A percentile compares a stretch with the other conserved stretches of the same genome.
phyloP scores from a whole-genome alignment of 2,113 vertebrate genomes.

The Pangasianodon hypophthalmus region DNA sequence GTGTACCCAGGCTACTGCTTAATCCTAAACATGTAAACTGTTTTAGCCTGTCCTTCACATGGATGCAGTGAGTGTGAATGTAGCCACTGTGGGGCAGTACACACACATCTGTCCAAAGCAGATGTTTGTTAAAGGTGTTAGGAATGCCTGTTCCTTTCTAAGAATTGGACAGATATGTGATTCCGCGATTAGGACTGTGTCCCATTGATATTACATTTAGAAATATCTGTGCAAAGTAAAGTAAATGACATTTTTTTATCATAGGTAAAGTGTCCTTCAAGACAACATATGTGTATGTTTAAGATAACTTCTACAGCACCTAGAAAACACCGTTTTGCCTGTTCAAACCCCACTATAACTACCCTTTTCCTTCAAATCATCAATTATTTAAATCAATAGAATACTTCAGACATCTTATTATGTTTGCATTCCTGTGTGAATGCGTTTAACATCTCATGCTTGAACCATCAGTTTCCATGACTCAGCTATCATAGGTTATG shows the following conservation, averaged over 20 bases:
- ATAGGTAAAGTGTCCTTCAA: neutral
- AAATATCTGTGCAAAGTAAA: neutral
- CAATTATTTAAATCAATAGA: neutral
- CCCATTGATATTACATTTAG: neutral
- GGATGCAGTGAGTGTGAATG: neutral
- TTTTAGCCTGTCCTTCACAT: neutral
- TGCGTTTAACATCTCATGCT: neutral
- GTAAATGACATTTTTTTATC: neutral
- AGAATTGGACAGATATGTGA: neutral
- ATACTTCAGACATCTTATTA: neutral
- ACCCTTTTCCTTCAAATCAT: neutral
- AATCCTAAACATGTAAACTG: neutral
- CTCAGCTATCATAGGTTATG: neutral
- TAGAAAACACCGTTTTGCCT: neutral
- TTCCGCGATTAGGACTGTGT: neutral
- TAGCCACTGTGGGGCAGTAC: slow-evolving; percentile 40
- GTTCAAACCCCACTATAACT: neutral
- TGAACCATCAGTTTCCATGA: neutral
- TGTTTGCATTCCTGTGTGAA: neutral
- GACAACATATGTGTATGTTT: neutral
- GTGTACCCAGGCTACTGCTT: neutral
- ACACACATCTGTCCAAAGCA: slow-evolving; percentile 18
- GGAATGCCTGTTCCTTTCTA: neutral
- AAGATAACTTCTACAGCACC: neutral
- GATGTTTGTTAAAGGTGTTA: neutral